Conservation (phyloP, 2,113 vertebrate genomes). For the Hypocryptadius cinnamomeus region DNA sequence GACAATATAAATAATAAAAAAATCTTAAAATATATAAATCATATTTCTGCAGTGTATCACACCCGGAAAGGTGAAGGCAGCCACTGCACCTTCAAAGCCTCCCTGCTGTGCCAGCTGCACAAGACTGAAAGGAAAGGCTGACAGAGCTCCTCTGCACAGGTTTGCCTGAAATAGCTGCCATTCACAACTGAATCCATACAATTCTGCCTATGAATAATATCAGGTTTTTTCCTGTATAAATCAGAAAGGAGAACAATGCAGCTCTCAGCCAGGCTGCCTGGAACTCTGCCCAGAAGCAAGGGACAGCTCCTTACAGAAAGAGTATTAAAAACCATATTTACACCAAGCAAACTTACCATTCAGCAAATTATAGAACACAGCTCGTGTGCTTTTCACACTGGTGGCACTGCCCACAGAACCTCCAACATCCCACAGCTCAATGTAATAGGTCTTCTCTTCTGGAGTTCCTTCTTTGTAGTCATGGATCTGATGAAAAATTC, state of each 20-base stretch:
- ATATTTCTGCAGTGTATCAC: not conserved
- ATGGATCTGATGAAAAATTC: slow-evolving; percentile 78
- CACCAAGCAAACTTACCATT: slow-evolving; percentile 76
- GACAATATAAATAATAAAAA: not conserved
- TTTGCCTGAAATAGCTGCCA: not conserved
- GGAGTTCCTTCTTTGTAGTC: slow-evolving; percentile 98
- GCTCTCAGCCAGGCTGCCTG: not conserved
- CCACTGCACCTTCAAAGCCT: not conserved
- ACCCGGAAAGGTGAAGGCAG: not conserved
- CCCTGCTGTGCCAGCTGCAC: not conserved
- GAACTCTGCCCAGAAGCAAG: not conserved
- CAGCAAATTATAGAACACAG: slow-evolving; percentile 95
- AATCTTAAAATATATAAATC: not conserved
- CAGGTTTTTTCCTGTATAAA: not conserved
- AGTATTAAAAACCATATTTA: not conserved
- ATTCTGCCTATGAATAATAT: not conserved
- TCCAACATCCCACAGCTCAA: slow-evolving; percentile 96
- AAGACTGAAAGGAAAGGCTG: not conserved
- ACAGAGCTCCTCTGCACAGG: not conserved
- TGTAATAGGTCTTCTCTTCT: slow-evolving; percentile 94
- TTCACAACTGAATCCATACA: not conserved
- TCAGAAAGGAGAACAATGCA: not conserved
- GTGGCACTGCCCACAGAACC: slow-evolving; percentile 92
- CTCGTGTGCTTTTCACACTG: slow-evolving; percentile 93
- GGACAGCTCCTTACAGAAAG: not conserved